phyloP scores from a whole-genome alignment of 2,888 invertebrate species.

The Scaeva pyrastri region DNA sequence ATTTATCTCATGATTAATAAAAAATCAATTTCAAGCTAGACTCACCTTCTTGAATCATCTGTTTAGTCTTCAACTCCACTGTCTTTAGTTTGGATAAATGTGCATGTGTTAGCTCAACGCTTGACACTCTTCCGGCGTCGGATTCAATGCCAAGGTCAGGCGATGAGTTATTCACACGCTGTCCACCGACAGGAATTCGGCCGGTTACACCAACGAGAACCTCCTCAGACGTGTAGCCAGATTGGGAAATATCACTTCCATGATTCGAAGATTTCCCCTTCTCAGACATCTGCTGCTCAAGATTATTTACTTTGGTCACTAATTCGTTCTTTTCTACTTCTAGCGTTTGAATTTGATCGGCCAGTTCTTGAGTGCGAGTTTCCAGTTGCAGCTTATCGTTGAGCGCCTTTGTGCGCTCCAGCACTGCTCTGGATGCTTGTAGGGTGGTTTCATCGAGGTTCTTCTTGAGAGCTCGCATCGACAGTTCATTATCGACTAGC shows the following conservation, averaged over 20 bases:
- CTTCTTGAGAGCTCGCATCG: conserved; percentile 86
- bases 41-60: conserved; percentile 69
- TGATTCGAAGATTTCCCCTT: conserved; percentile 81
- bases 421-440: conserved; percentile 89
- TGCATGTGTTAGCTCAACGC: conserved; percentile 80
- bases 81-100: conserved; percentile 83
- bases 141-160: conserved; percentile 96
- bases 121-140: conserved; percentile 89
- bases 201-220: conserved; percentile 78
- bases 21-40: background rate
- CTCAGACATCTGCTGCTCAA: conserved; percentile 81
- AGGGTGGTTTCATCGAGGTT: conserved; percentile 89
- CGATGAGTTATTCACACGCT: conserved; percentile 86
- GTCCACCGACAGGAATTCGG: conserved; percentile 74
- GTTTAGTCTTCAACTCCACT: conserved; percentile 82
- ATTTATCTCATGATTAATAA: background rate
- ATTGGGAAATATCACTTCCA: conserved; percentile 81
- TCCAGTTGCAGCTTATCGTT: conserved; percentile 89
- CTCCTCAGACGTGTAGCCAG: conserved; percentile 85
- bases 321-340: conserved; percentile 81
- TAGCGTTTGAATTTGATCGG: conserved; percentile 76
- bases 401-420: conserved; percentile 89
- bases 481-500: conserved; percentile 83
- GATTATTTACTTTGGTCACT: conserved; percentile 75
- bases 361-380: conserved; percentile 81